Evolutionary conservation across 2,113 vertebrate genomes (phyloP), one percentile per base, ranked within the genome.

Genomic region (Macrotus californicus): DNA sequence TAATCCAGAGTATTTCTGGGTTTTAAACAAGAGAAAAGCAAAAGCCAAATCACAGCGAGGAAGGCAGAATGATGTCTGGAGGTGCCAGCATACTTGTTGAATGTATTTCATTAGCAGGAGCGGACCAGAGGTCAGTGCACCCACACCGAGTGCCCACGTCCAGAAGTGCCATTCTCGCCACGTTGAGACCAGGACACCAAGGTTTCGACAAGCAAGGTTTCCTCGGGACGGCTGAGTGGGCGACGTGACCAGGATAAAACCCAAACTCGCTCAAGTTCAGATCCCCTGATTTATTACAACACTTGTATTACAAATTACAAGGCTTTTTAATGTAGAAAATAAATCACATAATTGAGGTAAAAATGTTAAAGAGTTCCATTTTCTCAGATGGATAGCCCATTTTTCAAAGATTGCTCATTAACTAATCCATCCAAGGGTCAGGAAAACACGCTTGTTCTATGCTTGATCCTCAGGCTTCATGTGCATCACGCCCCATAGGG

Each of bases 301-400:
- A 22, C 70, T 41, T 26, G 13, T 15, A 3, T 72, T 41, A 61
- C 26, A 61, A 61, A 84, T 91, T 69, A 31, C 24, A 83, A n/a
- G 80, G 26, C 7, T 64, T 93, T 31, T 75, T 54, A 36, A 36
- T 73, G 54, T 26, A 80, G 77, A 88, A 88, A 70, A 91, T 41
- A 61, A 80, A 56, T 93, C 36, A 48, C 39, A 10, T 93, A 84
- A 70, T 64, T 64, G 87, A 46, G 39, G 34, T 61, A n/a, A 73
- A 73, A 86, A 73, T 83, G 61, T 70, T 92, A 50, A 6, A 70
- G 29, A 72, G 46, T 10, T 54, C 70, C 64, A 80, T 91, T 85
- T 85, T 64, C 43, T 90, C 54, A 83, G 89, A 84, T 34, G 73
- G 9, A 24, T 64, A 12, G 31, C 34, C 59, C 59, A 54, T 66